phyloP scores from a whole-genome alignment of 2,888 invertebrate genomes.

The Drosophila neutralis region DNA sequence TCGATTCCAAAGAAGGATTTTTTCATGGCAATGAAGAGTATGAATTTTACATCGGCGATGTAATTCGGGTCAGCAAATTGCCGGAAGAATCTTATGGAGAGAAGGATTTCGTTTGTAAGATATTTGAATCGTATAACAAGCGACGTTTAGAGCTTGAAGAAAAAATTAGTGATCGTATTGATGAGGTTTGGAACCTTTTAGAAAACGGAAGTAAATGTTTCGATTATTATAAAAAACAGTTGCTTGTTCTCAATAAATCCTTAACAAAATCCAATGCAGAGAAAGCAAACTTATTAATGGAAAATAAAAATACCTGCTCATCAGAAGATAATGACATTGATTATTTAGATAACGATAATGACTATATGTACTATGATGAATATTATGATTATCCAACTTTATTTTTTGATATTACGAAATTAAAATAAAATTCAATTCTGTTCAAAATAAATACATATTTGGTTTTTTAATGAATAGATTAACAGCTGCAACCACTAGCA shows the following conservation, averaged over 20 bases:
- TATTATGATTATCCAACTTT: not conserved
- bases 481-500: too few relatives aligned
- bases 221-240: constrained; percentile 4
- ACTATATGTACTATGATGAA: not conserved
- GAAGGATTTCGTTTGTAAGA: not conserved
- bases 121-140: constrained; percentile 12
- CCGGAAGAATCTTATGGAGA: accelerated
- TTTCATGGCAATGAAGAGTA: constrained; percentile 6
- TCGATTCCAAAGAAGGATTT: not conserved
- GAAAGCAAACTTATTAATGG: not conserved
- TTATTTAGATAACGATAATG: not conserved
- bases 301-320: not conserved
- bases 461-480: not conserved
- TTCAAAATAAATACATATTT: not conserved
- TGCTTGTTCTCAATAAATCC: not conserved
- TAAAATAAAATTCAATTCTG: not conserved
- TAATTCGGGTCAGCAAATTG: not conserved
- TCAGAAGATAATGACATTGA: not conserved
- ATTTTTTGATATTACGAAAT: not conserved
- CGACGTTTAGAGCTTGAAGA: constrained; percentile 10
- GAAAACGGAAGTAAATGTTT: not conserved
- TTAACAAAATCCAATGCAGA: not conserved
- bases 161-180: not conserved
- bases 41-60: not conserved
- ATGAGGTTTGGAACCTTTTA: not conserved